These are phyloP conservation scores for Apeira syringaria DNA, from an alignment of 2,888 invertebrate genomes.

Conservation along the genomic window DNA sequence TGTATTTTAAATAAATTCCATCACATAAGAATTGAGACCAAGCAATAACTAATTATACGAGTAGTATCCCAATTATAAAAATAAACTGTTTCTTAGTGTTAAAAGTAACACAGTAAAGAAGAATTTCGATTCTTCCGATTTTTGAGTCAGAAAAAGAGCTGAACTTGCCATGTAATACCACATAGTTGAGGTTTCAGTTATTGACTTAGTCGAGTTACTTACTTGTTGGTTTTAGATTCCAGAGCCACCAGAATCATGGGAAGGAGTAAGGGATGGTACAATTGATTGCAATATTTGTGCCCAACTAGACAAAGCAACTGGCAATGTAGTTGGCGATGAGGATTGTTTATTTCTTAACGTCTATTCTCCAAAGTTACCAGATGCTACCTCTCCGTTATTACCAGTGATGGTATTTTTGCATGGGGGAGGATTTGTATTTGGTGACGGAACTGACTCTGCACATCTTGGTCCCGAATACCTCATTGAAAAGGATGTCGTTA, in stretches of 20 bases:
- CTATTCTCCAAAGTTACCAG: conserved; percentile 80
- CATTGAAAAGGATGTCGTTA: conserved; percentile 64
- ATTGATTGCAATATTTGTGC: conserved; percentile 85
- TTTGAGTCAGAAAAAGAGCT: too few species aligned
- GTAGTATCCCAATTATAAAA: too few species aligned
- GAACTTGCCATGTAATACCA: too few species aligned
- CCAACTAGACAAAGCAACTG: conserved; percentile 82
- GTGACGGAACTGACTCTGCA: conserved; percentile 64
- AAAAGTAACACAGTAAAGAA: too few species aligned
- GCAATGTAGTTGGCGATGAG: conserved; percentile 79
- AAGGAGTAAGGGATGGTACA: conserved; percentile 85
- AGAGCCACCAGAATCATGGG: conserved; percentile 74
- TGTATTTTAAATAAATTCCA: too few species aligned
- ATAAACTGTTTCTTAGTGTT: too few species aligned
- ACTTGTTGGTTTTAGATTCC: conserved; percentile 53
- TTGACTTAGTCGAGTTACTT: too few species aligned
- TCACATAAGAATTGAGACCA: too few species aligned
- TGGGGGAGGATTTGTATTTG: conserved; percentile 74
- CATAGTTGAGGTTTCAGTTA: too few species aligned
- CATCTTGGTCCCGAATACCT: conserved; percentile 70
- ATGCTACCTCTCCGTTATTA: conserved; percentile 30
- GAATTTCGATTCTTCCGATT: too few species aligned
- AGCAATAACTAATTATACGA: too few species aligned
- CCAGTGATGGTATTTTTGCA: conserved; percentile 78
- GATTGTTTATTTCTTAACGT: conserved; percentile 89